Conservation (phyloP, 2,797 vertebrate genomes). For the Sciurus vulgaris region DNA sequence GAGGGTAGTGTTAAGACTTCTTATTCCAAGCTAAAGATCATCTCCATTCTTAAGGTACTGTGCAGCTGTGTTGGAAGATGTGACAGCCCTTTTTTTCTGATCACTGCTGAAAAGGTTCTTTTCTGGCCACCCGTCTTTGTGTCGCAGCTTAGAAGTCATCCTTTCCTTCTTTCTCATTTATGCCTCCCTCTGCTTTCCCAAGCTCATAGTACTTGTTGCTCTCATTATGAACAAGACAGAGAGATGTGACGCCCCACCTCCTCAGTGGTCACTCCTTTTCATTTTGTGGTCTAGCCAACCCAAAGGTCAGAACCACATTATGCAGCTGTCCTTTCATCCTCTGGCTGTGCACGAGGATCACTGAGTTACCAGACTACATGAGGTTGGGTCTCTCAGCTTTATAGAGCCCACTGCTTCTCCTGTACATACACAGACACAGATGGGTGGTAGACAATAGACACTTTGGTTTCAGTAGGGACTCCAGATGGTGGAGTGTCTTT, state of each 20-base stretch:
- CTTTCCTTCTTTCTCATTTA: not conserved
- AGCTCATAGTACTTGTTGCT: not conserved
- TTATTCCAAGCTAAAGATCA: not conserved
- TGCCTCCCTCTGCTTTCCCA: constrained; percentile 10
- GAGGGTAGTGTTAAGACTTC: not conserved
- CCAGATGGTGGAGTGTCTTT: not conserved
- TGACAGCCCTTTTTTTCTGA: not conserved
- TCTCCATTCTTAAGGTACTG: not conserved
- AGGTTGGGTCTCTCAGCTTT: not conserved
- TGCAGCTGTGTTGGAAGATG: not conserved
- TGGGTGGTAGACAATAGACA: not conserved
- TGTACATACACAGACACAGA: rapidly evolving
- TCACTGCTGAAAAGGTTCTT: not conserved
- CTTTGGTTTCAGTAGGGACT: constrained; percentile 34
- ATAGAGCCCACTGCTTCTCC: not conserved
- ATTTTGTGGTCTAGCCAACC: not conserved
- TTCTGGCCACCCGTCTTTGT: not conserved
- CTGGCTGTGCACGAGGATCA: not conserved
- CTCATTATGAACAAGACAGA: not conserved
- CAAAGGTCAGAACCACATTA: not conserved
- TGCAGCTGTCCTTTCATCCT: constrained; percentile 64
- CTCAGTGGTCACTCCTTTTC: not conserved
- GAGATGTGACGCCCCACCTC: not conserved
- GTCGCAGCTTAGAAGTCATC: not conserved
- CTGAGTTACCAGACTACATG: not conserved